Base-by-base conservation (phyloP, 2,888 invertebrate species). In the Argyra leucocephala region DNA sequence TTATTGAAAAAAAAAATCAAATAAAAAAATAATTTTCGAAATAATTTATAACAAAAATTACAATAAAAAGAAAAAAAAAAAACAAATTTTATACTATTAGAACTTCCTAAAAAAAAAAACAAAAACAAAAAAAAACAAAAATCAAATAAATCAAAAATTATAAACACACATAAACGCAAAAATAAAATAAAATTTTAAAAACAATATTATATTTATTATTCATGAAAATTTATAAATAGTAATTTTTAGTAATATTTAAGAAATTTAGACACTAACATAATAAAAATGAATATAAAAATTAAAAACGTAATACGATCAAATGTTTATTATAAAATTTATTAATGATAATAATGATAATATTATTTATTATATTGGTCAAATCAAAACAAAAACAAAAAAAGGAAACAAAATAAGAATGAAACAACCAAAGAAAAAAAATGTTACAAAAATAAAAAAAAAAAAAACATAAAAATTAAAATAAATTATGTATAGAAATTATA, bases 211-310 rank as follows among this genome's bases (percentile, higher is more conserved):
- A 48, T 48, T 48, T 48, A 48, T 48, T 48, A 48, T 18, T 48
- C 48, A 48, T 48, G 18, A 48, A 31, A 48, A 48, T 48, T 48
- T 48, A 48, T 15, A 48, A 48, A n/a, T 48, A 48, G 12, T 48
- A 48, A 48, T 48, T 48, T 48, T 48, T 48, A 48, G 18, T 48
- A 48, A 48, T 48, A 48, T 48, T 48, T 48, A 48, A 48, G 48
- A 48, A 48, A 37, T 18, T 31, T 48, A 48, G 48, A 18, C 1
- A 48, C 12, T 18, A 48, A 6, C 15, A 48, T 48, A 48, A 48
- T 48, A 18, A 48, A 48, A 48, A 18, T 18, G 2, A 48, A 48
- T 1, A 48, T 18, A 48, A 48, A 48, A 48, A 48, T 48, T 48
- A 48, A 48, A 31, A 15, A 15, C 18, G 15, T 18, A 48, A 48